Evolutionary conservation across 2,113 vertebrate genomes (phyloP).

Genomic region (Epinephelus moara): DNA sequence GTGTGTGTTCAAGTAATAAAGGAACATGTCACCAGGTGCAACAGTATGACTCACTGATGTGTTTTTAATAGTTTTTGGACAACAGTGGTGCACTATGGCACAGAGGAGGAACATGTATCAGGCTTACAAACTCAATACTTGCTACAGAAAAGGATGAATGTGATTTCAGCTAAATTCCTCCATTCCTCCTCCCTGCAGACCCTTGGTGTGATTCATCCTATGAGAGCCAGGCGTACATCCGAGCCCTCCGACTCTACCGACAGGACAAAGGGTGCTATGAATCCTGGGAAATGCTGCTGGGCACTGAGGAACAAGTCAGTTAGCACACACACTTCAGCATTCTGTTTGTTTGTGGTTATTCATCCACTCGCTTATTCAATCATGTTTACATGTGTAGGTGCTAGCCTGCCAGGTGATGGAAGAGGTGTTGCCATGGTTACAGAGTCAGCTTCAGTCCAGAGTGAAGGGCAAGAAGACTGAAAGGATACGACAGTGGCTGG

Average conservation of each 20-base stretch:
- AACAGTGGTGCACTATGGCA: background rate
- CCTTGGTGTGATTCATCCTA: slow-evolving; percentile 85
- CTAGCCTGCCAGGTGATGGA: slow-evolving; percentile 93
- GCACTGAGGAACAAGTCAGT: slow-evolving; percentile 88
- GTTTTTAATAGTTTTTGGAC: too few species aligned
- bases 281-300: slow-evolving; percentile 89
- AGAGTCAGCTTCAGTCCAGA: slow-evolving; percentile 90
- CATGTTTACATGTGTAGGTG: slow-evolving; percentile 65
- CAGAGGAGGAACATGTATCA: background rate
- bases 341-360: background rate
- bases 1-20: too few species aligned
- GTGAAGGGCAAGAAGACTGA: slow-evolving; percentile 93
- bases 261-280: slow-evolving; percentile 93
- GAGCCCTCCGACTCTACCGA: slow-evolving; percentile 90
- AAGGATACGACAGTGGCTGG: slow-evolving; percentile 90
- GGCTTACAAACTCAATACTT: background rate
- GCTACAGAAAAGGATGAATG: background rate
- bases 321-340: background rate
- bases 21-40: too few species aligned
- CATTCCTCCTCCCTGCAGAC: slow-evolving; percentile 77
- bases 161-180: background rate
- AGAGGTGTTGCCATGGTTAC: slow-evolving; percentile 91
- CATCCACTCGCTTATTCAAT: background rate
- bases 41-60: too few species aligned
- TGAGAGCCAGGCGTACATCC: slow-evolving; percentile 88